Evolutionary conservation across 2,888 invertebrate species (phyloP), one percentile per base, ranked within the genome.

Genomic region (Yponomeuta evonymella): DNA sequence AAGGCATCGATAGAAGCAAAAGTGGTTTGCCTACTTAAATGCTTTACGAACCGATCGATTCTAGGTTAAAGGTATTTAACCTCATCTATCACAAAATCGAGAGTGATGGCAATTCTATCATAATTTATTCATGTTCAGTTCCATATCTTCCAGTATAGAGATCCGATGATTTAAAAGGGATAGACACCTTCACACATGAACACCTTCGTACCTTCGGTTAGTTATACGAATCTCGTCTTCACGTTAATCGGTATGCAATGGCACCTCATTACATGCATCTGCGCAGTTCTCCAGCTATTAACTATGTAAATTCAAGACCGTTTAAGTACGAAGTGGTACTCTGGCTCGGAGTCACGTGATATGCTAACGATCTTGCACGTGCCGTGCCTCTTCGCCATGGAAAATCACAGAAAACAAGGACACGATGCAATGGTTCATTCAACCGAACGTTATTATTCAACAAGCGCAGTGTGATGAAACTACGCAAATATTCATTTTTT

Each of bases 341-440:
- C 48, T 58, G 33, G 63, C 62, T n/a, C 33, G 11, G 67, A n/a
- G 58, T 36, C 62, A 62, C 70, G 70, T 70, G 62, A 70, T 62
- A n/a, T 51, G 68, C 48, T 69, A 48, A 23, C 62, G 23, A 67
- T 69, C 69, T 58, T 71, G 81, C 88, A 87, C 88, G 88, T 86
- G 89, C 87, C 77, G 72, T 72, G 72, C 29, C 75, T 73, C 73
- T 75, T 75, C 72, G 75, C 79, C 83, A 85, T 90, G 90, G 90
- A 91, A 91, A 91, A 90, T 88, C 89, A 90, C 91, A 90, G 87
- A 89, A 89, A 90, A 91, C 91, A 92, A 92, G 91, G 91, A 90
- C 91, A 88, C 86, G 81, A 80, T 90, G 91, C 91, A 92, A 92
- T 86, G 84, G 91, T 91, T 90, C 91, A 89, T 91, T 92, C 90